Percentiles rank a stretch among this genome's conserved stretches.
phyloP scores from a whole-genome alignment of 2,113 vertebrate genomes.

The Calyptomena viridis region DNA sequence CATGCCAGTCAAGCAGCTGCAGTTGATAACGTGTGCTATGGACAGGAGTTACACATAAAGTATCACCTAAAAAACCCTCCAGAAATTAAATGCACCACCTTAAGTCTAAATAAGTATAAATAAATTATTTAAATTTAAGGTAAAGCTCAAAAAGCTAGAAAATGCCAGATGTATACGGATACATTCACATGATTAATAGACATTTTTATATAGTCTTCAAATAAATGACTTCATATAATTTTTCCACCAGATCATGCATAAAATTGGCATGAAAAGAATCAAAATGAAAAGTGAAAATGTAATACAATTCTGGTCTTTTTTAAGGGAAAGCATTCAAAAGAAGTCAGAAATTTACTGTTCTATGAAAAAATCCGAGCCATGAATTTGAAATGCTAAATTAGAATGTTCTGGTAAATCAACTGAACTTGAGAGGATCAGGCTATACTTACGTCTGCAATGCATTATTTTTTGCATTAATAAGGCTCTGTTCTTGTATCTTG shows the following conservation, averaged over 20 bases:
- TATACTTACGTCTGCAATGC: slow-evolving; percentile 93
- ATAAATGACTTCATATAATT: neutral
- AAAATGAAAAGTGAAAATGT: neutral
- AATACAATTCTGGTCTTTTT: neutral
- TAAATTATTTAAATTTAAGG: neutral
- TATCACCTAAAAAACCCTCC: neutral
- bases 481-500: slow-evolving; percentile 85
- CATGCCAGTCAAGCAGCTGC: neutral
- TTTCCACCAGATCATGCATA: neutral
- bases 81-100: neutral
- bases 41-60: neutral
- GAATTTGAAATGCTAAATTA: neutral
- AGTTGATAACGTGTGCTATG: neutral
- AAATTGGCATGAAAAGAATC: neutral
- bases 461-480: slow-evolving; percentile 89
- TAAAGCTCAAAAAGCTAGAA: neutral
- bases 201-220: neutral
- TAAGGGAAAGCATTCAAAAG: neutral
- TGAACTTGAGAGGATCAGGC: neutral
- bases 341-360: neutral
- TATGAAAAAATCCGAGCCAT: neutral
- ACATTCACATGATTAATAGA: neutral
- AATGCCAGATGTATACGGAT: neutral
- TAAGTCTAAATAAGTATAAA: neutral
- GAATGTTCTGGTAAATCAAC: neutral